phyloP scores from a whole-genome alignment of 2,113 vertebrate species.

The Lipophrys pholis region DNA sequence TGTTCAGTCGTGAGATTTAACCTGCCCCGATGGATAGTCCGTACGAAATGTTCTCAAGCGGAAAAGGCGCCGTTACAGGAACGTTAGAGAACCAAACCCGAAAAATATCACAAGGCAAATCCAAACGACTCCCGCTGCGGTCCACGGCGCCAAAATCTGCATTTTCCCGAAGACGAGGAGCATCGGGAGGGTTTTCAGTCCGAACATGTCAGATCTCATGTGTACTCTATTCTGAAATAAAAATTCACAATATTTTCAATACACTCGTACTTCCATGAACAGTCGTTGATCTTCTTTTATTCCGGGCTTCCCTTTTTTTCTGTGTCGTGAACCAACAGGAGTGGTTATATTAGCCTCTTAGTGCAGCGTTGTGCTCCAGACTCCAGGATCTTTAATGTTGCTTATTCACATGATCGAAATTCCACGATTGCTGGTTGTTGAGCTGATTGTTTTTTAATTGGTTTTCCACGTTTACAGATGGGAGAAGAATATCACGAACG shows the following conservation, averaged over 20 bases:
- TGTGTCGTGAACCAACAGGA: background rate
- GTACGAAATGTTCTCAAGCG: background rate
- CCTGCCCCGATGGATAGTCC: conserved; percentile 10
- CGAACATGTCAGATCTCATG: conserved; percentile 65
- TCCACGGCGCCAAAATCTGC: conserved; percentile 32
- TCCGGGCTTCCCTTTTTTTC: background rate
- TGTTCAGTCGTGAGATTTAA: conserved; percentile 10
- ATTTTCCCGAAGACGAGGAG: conserved; percentile 24
- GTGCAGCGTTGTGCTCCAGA: too few species aligned
- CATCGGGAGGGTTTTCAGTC: conserved; percentile 49
- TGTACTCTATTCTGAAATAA: conserved; percentile 79
- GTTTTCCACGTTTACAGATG: too few species aligned
- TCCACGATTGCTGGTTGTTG: too few species aligned
- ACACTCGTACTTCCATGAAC: conserved; percentile 62
- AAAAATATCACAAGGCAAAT: conserved; percentile 33
- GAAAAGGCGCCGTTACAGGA: conserved; percentile 35
- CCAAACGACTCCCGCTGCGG: conserved; percentile 32
- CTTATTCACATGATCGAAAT: too few species aligned
- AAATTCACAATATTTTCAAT: conserved; percentile 82
- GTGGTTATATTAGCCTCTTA: background rate
- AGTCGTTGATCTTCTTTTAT: conserved; percentile 45
- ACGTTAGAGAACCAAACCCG: conserved; percentile 4
- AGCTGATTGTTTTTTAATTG: too few species aligned
- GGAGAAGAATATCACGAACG: too few species aligned
- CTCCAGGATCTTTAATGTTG: too few species aligned